Evolutionary conservation across 2,888 invertebrate species (phyloP), one percentile per base, ranked within the genome.

Genomic region (Tetanocera ferruginea): DNA sequence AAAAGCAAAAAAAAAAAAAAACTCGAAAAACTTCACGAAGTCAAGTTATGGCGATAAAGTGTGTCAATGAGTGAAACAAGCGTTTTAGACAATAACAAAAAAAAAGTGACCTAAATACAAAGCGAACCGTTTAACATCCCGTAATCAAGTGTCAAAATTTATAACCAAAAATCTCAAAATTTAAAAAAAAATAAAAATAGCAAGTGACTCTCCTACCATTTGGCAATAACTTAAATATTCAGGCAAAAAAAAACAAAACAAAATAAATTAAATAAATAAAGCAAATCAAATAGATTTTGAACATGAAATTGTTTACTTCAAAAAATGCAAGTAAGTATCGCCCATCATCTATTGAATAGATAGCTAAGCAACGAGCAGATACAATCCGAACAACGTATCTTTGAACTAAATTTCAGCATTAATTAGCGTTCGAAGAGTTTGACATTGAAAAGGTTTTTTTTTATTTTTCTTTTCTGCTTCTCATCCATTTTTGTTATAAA

Each of bases 311-410:
- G 74, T 85, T 85, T 72, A 79, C 85, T 78, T 86, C 81, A 70
- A 81, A 82, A 82, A 85, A 86, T 83, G 82, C 86, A 86, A 86
- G 85, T 85, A 83, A 85, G 84, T 85, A 85, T 55, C 67, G 25
- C 51, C 8, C 9, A 4, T 64, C 31, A 31, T 11, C n/a, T 34
- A n/a, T 17, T 64, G 34, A 66, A n/a, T 28, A 60, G 2, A 5
- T 60, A 37, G 43, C n/a, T 19, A 37, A n/a, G 34, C 19, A n/a
- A 66, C 34, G 37, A 62, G 11, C 66, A 66, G 37, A 17, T 66
- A 37, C n/a, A 60, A 14, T 5, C 5, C 8, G n/a, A 37, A 4
- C 17, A 31, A 25, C 11, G 14, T 64, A 25, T 57, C 25, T 57
- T 57, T 57, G 19, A 57, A 25, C 19, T 57, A 57, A 57, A 23